A percentile compares a stretch with the other conserved stretches of the same genome.
Evolutionary conservation across 2,888 invertebrate species (phyloP).

Genomic region (Malachius bipustulatus): DNA sequence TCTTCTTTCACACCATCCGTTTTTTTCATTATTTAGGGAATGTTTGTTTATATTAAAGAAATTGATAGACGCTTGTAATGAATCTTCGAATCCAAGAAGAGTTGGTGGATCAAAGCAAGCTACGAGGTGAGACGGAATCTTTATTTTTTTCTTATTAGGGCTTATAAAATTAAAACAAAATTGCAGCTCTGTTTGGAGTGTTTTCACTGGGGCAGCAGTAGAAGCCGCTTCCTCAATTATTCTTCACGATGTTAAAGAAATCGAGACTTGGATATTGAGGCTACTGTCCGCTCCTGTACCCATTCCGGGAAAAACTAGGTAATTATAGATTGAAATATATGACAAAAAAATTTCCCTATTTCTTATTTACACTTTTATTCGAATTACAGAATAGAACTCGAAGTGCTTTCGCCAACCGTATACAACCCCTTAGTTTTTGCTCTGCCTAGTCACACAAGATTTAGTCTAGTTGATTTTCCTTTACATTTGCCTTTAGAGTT

Average conservation of each 20-base stretch:
- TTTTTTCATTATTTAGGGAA: slow-evolving; percentile 96
- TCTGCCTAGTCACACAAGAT: slow-evolving; percentile 93
- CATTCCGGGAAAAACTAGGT: slow-evolving; percentile 90
- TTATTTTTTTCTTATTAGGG: slow-evolving; percentile 6
- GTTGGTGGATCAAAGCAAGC: slow-evolving; percentile 81
- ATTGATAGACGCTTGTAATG: slow-evolving; percentile 95
- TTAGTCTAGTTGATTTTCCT: slow-evolving; percentile 95
- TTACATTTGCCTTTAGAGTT: slow-evolving; percentile 94
- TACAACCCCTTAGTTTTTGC: slow-evolving; percentile 85
- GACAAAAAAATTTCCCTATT: no score
- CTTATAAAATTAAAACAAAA: neutral
- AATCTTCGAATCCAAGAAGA: slow-evolving; percentile 77
- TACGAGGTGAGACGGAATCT: slow-evolving; percentile 70
- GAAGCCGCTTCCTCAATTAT: slow-evolving; percentile 79
- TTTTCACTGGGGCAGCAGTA: slow-evolving; percentile 71
- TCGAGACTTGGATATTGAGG: slow-evolving; percentile 97
- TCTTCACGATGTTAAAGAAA: slow-evolving; percentile 91
- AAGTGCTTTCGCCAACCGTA: slow-evolving; percentile 75
- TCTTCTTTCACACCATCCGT: slow-evolving; percentile 97
- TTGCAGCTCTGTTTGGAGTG: slow-evolving; percentile 82
- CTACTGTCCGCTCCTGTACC: slow-evolving; percentile 95
- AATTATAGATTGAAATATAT: no score
- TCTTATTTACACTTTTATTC: slow-evolving; percentile 11
- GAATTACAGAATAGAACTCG: slow-evolving; percentile 37
- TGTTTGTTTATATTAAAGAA: slow-evolving; percentile 92